phyloP scores from a whole-genome alignment of 2,797 vertebrate species.

The Characodon lateralis region DNA sequence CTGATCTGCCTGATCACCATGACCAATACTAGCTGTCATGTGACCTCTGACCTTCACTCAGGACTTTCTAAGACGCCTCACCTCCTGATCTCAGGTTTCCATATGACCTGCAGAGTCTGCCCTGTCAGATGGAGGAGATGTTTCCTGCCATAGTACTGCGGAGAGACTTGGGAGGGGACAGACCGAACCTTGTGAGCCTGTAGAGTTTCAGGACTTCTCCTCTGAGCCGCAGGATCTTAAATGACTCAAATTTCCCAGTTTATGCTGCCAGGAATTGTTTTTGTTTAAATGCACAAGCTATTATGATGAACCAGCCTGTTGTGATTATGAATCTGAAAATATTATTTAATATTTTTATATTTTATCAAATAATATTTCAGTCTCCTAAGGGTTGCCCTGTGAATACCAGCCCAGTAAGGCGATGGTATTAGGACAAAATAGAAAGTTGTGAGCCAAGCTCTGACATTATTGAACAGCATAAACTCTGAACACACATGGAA shows the following conservation, averaged over 20 bases:
- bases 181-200: constrained; percentile 66
- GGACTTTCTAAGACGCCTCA: constrained; percentile 24
- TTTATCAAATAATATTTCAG: no score
- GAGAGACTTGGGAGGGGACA: constrained; percentile 31
- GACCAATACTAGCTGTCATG: constrained; percentile 18
- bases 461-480: no score
- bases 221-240: constrained; percentile 35
- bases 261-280: constrained; percentile 20
- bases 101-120: constrained; percentile 31
- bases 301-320: not conserved
- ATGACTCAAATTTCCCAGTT: not conserved
- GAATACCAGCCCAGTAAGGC: no score
- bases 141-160: constrained; percentile 49
- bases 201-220: constrained; percentile 50
- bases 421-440: no score
- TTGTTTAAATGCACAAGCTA: not conserved
- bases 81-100: constrained; percentile 34
- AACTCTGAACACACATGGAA: no score
- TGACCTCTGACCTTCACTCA: constrained; percentile 44
- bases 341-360: no score
- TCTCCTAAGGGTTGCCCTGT: no score
- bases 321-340: no score
- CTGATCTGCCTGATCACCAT: constrained; percentile 36
- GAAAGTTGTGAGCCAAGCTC: no score
- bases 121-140: constrained; percentile 30